phyloP scores from a whole-genome alignment of 2,797 vertebrate genomes.

The Enteromius afrohamiltoni region DNA sequence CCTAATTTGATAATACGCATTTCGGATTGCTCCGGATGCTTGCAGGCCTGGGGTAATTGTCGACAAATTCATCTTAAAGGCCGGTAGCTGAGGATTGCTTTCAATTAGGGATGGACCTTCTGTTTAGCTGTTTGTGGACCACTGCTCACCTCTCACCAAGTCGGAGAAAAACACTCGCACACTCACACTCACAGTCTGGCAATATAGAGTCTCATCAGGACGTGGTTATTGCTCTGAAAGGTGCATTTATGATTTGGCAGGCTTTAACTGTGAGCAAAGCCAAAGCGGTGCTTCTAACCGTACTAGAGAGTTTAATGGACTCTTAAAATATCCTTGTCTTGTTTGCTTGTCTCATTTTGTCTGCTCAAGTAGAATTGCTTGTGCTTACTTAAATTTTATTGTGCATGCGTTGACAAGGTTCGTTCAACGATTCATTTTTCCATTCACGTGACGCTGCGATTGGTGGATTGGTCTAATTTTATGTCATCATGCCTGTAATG shows the following conservation, averaged over 20 bases:
- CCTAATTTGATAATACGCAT: slow-evolving; percentile 85
- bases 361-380: slow-evolving; percentile 21
- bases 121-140: slow-evolving; percentile 38
- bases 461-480: too few species aligned
- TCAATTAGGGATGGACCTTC: slow-evolving; percentile 87
- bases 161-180: slow-evolving; percentile 16
- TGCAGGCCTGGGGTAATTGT: slow-evolving; percentile 83
- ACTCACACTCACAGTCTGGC: slow-evolving; percentile 9
- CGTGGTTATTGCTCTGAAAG: slow-evolving; percentile 40
- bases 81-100: slow-evolving; percentile 88
- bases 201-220: slow-evolving; percentile 8
- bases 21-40: slow-evolving; percentile 76
- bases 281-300: slow-evolving; percentile 25
- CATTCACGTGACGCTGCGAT: too few species aligned
- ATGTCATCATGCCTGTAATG: too few species aligned
- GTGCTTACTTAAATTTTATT: slow-evolving; percentile 11
- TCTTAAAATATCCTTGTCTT: slow-evolving; percentile 44
- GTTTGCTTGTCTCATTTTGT: slow-evolving; percentile 48
- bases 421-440: too few species aligned
- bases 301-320: slow-evolving; percentile 42
- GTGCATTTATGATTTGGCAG: slow-evolving; percentile 49
- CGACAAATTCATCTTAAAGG: slow-evolving; percentile 92
- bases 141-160: slow-evolving; percentile 7
- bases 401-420: not conserved
- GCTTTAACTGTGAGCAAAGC: slow-evolving; percentile 25